phyloP scores from a whole-genome alignment of 1,140 invertebrate species.

The Drosophila bifasciata region DNA sequence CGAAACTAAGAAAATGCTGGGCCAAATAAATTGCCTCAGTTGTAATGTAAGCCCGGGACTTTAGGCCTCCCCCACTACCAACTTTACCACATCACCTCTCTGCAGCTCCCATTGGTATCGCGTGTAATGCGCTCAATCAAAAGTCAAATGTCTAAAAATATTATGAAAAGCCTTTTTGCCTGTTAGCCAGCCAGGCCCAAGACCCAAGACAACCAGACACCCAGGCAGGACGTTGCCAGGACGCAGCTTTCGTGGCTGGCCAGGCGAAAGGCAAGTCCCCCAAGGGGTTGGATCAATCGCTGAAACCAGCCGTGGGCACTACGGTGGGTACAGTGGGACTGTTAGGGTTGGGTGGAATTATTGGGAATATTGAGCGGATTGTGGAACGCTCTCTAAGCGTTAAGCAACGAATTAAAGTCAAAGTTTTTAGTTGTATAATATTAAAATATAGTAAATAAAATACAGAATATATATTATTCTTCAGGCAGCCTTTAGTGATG shows the following conservation, averaged over 20 bases:
- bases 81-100: background rate
- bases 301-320: background rate
- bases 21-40: conserved; percentile 74
- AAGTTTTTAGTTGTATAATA: too few species aligned
- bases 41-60: conserved; percentile 67
- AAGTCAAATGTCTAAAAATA: conserved; percentile 82
- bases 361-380: too few species aligned
- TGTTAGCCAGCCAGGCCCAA: conserved; percentile 19
- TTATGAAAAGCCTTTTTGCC: conserved; percentile 78
- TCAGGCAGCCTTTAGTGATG: too few species aligned
- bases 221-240: conserved; percentile 35
- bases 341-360: too few species aligned
- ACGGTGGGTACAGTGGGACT: conserved; percentile 15
- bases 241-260: conserved; percentile 20
- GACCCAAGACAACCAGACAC: conserved; percentile 4
- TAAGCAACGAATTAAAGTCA: too few species aligned
- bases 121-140: conserved; percentile 82
- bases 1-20: conserved; percentile 32
- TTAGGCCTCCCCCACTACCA: background rate
- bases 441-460: too few species aligned
- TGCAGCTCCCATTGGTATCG: conserved; percentile 38
- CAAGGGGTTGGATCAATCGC: conserved; percentile 29
- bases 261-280: conserved; percentile 37
- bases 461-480: too few species aligned
- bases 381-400: too few species aligned